Evolutionary conservation across 2,797 vertebrate species (phyloP).

Genomic region (Monodelphis domestica): DNA sequence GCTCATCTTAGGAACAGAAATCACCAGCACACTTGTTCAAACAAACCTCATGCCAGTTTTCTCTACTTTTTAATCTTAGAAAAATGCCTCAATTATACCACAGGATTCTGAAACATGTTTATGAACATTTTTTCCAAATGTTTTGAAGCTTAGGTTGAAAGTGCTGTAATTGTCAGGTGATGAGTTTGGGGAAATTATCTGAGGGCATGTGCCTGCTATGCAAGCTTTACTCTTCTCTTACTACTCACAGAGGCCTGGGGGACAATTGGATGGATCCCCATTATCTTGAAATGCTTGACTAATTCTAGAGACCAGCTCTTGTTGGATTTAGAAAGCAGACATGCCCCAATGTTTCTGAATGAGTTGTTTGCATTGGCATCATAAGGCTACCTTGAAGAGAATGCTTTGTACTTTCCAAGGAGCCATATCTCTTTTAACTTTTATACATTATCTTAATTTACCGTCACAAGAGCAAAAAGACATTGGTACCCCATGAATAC

Average conservation of each 20-base stretch:
- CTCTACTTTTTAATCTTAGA: slow-evolving; percentile 79
- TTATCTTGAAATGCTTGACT: background rate
- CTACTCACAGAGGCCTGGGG: background rate
- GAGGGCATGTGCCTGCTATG: background rate
- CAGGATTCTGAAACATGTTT: slow-evolving; percentile 80
- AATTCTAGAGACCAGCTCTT: background rate
- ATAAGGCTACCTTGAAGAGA: background rate
- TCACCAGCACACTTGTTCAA: slow-evolving; percentile 78
- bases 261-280: background rate
- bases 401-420: background rate
- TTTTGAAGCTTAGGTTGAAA: slow-evolving; percentile 78
- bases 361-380: background rate
- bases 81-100: slow-evolving; percentile 80
- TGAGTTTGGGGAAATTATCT: slow-evolving; percentile 52
- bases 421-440: background rate
- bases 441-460: background rate
- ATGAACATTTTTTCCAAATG: slow-evolving; percentile 82
- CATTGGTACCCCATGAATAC: background rate
- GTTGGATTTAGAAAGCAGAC: slow-evolving; percentile 40
- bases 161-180: slow-evolving; percentile 52
- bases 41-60: slow-evolving; percentile 78
- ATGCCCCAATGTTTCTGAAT: background rate
- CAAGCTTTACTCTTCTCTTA: background rate
- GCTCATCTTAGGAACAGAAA: slow-evolving; percentile 79
- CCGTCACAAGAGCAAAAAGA: background rate